Evolutionary conservation across 1,140 invertebrate genomes (phyloP).

Genomic region (Akabosia matsudoensis): DNA sequence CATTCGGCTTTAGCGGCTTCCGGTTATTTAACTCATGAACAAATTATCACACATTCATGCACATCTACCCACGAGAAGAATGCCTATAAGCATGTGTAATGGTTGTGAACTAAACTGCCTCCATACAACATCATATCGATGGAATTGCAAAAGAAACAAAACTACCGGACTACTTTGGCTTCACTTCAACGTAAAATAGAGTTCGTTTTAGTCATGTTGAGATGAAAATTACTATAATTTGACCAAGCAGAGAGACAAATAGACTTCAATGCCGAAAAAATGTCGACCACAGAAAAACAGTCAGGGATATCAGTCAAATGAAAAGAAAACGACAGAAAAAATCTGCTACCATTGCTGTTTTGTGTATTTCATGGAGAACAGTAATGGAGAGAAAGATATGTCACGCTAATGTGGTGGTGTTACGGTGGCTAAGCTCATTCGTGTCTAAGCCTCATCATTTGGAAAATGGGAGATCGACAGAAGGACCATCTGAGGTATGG

Average conservation of each 20-base stretch:
- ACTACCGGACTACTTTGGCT: background rate
- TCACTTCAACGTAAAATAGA: background rate
- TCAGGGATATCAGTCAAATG: background rate
- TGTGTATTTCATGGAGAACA: background rate
- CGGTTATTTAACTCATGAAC: conserved; percentile 23
- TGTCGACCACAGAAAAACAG: background rate
- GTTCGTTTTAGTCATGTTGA: background rate
- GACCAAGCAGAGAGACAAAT: conserved; percentile 6
- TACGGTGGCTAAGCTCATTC: background rate
- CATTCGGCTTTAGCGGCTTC: conserved; percentile 22
- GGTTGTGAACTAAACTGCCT: background rate
- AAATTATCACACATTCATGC: conserved; percentile 13
- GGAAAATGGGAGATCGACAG: background rate
- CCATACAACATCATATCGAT: background rate
- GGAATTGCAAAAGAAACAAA: too few relatives aligned
- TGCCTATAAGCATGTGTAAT: background rate
- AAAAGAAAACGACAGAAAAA: background rate
- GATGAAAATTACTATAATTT: conserved; percentile 21
- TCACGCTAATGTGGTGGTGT: background rate
- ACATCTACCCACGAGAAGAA: background rate
- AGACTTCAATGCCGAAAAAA: background rate
- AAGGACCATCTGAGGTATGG: background rate
- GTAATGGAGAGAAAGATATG: background rate
- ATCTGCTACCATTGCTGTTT: conserved; percentile 8
- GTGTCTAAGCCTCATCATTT: background rate